Evolutionary conservation across 64 coral and sea anemone species (phyloP).

Genomic region (Actinia tenebrosa): DNA sequence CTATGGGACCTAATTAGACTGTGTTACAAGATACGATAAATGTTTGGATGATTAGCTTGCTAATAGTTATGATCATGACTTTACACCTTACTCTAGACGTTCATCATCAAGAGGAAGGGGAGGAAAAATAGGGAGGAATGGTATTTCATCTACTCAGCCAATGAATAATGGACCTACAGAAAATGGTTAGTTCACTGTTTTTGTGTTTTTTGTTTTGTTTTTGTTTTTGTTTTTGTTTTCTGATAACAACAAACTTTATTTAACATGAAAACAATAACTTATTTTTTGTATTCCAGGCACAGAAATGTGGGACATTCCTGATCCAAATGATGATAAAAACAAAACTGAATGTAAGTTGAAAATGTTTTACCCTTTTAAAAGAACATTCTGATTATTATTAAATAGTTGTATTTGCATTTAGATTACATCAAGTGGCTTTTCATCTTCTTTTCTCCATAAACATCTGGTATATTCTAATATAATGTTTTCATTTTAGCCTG

Average conservation of each 20-base stretch:
- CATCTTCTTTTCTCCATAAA: too few relatives aligned
- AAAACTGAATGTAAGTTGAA: conserved; percentile 33
- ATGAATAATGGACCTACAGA: conserved; percentile 46
- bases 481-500: not conserved
- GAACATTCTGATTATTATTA: not conserved
- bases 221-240: not conserved
- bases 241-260: not conserved
- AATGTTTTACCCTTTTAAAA: not conserved
- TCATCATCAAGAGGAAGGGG: conserved; percentile 45
- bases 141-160: not conserved
- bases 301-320: conserved; percentile 53
- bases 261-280: too few relatives aligned
- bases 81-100: not conserved
- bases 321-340: conserved; percentile 5
- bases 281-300: conserved; percentile 4
- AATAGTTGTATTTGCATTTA: too few relatives aligned
- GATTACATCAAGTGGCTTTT: too few relatives aligned
- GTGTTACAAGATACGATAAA: not conserved
- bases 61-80: not conserved
- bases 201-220: not conserved
- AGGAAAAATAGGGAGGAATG: conserved; percentile 43
- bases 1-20: too few relatives aligned
- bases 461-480: not conserved
- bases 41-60: not conserved
- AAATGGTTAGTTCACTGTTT: conserved; percentile 28